A percentile compares a stretch with the other conserved stretches of the same genome.
These are phyloP conservation scores for Pandion haliaetus DNA, from an alignment of 2,113 vertebrate species.

Conservation along the genomic window DNA sequence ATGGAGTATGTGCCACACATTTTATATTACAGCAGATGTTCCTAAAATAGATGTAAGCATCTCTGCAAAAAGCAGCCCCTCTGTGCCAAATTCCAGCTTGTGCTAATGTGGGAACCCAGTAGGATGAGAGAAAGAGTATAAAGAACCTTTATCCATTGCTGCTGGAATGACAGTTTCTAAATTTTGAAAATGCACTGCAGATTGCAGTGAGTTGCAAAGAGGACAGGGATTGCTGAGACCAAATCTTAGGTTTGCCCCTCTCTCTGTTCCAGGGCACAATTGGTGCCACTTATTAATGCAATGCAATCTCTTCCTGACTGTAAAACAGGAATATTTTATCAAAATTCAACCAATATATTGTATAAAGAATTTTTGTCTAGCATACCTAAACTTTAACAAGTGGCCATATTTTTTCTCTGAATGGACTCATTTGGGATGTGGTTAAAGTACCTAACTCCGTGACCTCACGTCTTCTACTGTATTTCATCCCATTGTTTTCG, in stretches of 20 bases:
- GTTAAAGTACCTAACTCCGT: background rate
- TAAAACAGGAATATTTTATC: background rate
- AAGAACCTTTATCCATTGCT: slow-evolving; percentile 39
- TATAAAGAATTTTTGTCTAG: background rate
- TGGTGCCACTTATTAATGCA: background rate
- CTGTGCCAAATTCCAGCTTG: slow-evolving; percentile 45
- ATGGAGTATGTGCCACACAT: slow-evolving; percentile 24
- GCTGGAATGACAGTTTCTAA: background rate
- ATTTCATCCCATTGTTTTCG: background rate
- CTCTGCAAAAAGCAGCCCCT: slow-evolving; percentile 36
- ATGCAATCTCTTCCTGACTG: background rate
- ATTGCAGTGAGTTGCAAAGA: background rate
- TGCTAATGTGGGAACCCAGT: slow-evolving; percentile 41
- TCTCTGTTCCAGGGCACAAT: background rate
- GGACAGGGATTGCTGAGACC: background rate
- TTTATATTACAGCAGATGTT: slow-evolving; percentile 60
- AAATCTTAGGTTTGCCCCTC: background rate
- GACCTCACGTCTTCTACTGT: background rate
- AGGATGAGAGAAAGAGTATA: slow-evolving; percentile 31
- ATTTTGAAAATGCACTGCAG: background rate
- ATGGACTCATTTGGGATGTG: background rate
- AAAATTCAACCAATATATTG: background rate
- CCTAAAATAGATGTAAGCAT: slow-evolving; percentile 54
- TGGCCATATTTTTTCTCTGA: background rate
- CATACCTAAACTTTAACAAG: background rate